These are phyloP conservation scores for Eilema griseolum DNA, from an alignment of 2,888 invertebrate species.

Conservation along the genomic window DNA sequence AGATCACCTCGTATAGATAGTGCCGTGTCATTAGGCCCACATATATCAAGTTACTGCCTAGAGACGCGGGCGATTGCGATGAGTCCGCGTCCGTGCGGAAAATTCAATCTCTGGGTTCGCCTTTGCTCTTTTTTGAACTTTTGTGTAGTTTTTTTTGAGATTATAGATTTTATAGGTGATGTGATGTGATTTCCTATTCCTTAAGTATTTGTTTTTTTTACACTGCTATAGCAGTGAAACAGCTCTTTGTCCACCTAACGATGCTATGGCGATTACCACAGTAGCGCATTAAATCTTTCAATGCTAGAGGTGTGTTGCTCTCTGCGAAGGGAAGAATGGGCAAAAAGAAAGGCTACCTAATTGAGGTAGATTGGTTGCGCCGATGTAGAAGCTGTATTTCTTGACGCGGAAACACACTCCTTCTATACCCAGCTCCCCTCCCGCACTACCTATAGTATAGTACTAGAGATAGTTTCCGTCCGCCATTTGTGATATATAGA, in stretches of 20 bases:
- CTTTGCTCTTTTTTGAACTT: not conserved
- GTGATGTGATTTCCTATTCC: not conserved
- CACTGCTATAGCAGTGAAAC: not conserved
- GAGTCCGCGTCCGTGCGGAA: conserved; percentile 42
- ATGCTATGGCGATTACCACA: too few relatives aligned
- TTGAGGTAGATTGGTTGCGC: too few relatives aligned
- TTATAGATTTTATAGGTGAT: not conserved
- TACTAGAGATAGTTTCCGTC: too few relatives aligned
- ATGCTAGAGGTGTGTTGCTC: too few relatives aligned
- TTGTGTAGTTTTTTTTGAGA: not conserved
- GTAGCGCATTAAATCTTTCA: too few relatives aligned
- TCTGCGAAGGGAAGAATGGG: too few relatives aligned
- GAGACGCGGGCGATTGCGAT: conserved; percentile 29
- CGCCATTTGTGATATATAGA: too few relatives aligned
- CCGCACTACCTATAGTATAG: too few relatives aligned
- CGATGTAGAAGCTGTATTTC: too few relatives aligned
- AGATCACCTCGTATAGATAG: conserved; percentile 21
- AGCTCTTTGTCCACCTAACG: not conserved
- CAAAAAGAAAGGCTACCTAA: not conserved
- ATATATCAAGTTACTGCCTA: conserved; percentile 32
- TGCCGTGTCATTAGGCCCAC: conserved; percentile 30
- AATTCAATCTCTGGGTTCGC: conserved; percentile 35
- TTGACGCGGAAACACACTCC: too few relatives aligned
- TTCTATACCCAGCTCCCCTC: too few relatives aligned
- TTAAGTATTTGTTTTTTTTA: not conserved